These are phyloP conservation scores for Antheraea assamensis DNA, from an alignment of 2,888 invertebrate species.

Conservation along the genomic window DNA sequence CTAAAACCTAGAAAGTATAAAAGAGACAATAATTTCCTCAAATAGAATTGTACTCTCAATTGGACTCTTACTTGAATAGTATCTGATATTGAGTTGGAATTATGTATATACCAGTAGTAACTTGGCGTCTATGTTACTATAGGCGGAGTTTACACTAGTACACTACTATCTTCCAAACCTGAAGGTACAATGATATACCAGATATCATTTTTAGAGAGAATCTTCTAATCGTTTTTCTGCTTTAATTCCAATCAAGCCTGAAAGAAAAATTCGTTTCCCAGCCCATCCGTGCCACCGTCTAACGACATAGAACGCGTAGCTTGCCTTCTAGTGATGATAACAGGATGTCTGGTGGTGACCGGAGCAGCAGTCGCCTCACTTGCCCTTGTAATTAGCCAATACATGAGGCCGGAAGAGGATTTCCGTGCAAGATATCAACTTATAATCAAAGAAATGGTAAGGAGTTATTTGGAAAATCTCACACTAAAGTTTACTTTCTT, in stretches of 20 bases:
- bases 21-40: too few relatives aligned
- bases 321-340: slow-evolving; percentile 55
- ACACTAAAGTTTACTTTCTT: background rate
- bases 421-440: slow-evolving; percentile 62
- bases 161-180: too few relatives aligned
- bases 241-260: background rate
- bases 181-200: too few relatives aligned
- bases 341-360: slow-evolving; percentile 58
- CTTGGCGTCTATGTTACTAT: too few relatives aligned
- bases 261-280: slow-evolving; percentile 27
- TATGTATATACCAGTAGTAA: too few relatives aligned
- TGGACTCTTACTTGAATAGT: too few relatives aligned
- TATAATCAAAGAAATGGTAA: slow-evolving; percentile 67
- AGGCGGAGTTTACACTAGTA: too few relatives aligned
- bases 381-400: slow-evolving; percentile 61
- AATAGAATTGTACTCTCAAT: too few relatives aligned
- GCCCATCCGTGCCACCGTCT: slow-evolving; percentile 47
- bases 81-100: too few relatives aligned
- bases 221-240: background rate
- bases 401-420: slow-evolving; percentile 63
- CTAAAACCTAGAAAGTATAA: too few relatives aligned
- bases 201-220: too few relatives aligned
- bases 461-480: background rate
- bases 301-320: slow-evolving; percentile 56
- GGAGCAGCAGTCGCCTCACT: slow-evolving; percentile 65